phyloP scores from a whole-genome alignment of 2,888 invertebrate genomes.

The Noctua comes region DNA sequence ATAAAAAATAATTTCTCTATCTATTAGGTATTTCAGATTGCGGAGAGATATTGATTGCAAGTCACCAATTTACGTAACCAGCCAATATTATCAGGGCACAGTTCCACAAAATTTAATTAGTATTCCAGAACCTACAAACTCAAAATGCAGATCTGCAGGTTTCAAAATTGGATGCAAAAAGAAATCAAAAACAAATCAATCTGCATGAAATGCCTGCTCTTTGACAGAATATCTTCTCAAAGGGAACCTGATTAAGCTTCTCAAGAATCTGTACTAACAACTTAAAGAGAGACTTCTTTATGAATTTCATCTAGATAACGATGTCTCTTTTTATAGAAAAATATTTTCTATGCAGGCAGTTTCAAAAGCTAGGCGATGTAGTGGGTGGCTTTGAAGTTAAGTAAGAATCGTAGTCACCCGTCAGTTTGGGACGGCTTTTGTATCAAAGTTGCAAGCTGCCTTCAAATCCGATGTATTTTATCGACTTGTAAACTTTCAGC shows the following conservation, averaged over 20 bases:
- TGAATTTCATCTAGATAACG: background rate
- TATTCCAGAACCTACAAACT: background rate
- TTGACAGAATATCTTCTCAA: background rate
- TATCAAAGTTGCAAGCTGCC: background rate
- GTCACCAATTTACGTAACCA: background rate
- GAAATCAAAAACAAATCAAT: background rate
- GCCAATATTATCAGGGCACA: background rate
- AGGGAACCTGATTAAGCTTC: background rate
- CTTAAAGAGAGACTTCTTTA: background rate
- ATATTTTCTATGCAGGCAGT: background rate
- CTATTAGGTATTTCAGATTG: background rate
- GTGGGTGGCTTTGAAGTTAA: background rate
- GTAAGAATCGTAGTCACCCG: constrained; percentile 4
- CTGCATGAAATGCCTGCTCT: background rate
- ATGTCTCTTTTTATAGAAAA: background rate
- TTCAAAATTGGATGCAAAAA: background rate
- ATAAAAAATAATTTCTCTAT: background rate
- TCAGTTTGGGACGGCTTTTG: background rate
- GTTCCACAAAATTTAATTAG: background rate
- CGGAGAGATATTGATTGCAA: background rate
- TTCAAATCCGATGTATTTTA: background rate
- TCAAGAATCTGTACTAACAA: background rate
- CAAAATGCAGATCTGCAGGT: background rate
- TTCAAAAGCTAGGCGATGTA: background rate
- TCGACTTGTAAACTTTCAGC: background rate